Evolutionary conservation across 2,113 vertebrate species (phyloP).

Genomic region (Rafetus swinhoei): DNA sequence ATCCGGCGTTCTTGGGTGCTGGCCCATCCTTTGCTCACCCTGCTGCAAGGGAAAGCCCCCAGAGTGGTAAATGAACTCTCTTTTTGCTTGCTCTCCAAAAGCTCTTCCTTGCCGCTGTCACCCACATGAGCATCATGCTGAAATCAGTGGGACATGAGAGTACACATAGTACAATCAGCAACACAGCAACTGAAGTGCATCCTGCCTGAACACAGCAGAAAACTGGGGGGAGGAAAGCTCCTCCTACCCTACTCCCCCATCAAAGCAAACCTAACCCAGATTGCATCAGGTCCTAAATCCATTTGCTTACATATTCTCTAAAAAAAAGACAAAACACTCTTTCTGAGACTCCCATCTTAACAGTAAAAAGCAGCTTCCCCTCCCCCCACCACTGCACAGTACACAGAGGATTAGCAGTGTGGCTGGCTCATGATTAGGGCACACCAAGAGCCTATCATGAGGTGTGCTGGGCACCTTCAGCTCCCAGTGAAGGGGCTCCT

Average conservation of each 20-base stretch:
- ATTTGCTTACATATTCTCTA: not conserved
- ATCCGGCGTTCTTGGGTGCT: not conserved
- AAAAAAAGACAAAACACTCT: not conserved
- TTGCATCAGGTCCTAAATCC: not conserved
- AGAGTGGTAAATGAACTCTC: not conserved
- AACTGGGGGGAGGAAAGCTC: not conserved
- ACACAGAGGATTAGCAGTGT: not conserved
- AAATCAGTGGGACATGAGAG: not conserved
- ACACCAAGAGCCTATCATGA: accelerated
- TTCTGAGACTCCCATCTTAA: not conserved
- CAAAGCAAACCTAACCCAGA: not conserved
- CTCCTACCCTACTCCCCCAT: no score
- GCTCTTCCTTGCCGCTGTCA: not conserved
- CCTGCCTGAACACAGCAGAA: not conserved
- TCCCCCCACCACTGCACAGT: not conserved
- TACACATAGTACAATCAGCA: not conserved
- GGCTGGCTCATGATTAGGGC: accelerated
- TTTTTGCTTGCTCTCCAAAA: not conserved
- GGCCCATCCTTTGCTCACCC: not conserved
- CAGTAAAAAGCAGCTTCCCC: not conserved
- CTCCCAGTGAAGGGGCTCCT: not conserved
- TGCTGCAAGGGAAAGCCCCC: not conserved
- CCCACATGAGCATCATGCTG: not conserved
- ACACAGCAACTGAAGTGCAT: not conserved
- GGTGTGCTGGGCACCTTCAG: not conserved